Conservation (phyloP, 1,140 invertebrate species). For the Pseudoatta argentina region DNA sequence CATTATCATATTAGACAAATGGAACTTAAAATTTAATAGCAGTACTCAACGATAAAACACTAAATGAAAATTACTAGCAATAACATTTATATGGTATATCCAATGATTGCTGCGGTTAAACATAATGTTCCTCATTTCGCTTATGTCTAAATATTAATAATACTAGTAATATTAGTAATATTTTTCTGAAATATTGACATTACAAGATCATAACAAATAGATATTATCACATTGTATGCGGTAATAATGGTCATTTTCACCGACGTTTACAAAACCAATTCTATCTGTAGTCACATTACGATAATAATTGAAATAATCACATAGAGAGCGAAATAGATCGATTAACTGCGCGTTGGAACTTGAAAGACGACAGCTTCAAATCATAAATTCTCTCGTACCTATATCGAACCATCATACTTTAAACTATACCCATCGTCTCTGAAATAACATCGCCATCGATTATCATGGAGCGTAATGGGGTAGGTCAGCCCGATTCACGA, state of each 20-base stretch:
- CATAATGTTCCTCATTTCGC: background rate
- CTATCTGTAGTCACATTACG: background rate
- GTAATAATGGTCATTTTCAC: slow-evolving; percentile 3
- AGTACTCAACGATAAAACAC: background rate
- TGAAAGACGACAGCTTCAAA: background rate
- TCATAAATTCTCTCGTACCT: slow-evolving; percentile 31
- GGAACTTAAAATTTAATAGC: background rate
- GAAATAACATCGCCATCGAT: slow-evolving; percentile 73
- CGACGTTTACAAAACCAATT: background rate
- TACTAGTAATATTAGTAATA: background rate
- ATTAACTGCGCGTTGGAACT: background rate
- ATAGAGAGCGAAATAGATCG: background rate
- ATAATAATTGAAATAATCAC: slow-evolving; percentile 4
- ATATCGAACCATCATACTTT: slow-evolving; percentile 51
- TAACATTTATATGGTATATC: too few species aligned
- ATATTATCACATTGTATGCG: background rate
- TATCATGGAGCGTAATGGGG: slow-evolving; percentile 65
- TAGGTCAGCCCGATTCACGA: slow-evolving; percentile 71
- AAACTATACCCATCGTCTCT: slow-evolving; percentile 49
- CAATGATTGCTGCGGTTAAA: background rate
- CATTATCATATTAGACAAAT: slow-evolving; percentile 28
- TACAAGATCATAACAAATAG: background rate
- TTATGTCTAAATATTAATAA: background rate
- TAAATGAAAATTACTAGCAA: background rate
- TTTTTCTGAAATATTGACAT: background rate